Evolutionary conservation across 2,797 vertebrate species (phyloP).

Genomic region (Saxicola maurus): DNA sequence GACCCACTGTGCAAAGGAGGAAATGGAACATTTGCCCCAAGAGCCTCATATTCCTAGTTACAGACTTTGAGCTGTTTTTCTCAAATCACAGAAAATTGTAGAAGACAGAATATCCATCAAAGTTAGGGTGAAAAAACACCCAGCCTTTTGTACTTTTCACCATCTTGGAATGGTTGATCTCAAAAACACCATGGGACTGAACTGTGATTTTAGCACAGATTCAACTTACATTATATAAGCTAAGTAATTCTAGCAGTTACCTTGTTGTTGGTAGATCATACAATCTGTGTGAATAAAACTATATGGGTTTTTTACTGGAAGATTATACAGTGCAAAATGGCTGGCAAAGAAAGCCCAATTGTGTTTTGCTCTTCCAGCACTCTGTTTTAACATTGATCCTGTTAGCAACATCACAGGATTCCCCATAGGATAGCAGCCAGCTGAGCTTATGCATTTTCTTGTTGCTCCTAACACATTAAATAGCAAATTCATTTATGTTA

Average conservation of each 20-base stretch:
- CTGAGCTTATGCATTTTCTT: background rate
- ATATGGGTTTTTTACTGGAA: background rate
- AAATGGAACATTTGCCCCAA: background rate
- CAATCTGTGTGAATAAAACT: background rate
- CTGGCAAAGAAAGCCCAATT: background rate
- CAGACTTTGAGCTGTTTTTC: background rate
- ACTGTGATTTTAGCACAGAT: background rate
- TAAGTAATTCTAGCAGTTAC: background rate
- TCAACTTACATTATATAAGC: background rate
- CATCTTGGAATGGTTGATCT: background rate
- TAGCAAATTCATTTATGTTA: background rate
- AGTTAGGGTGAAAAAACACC: rapidly evolving
- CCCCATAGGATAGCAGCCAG: background rate
- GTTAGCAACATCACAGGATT: background rate
- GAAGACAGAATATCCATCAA: background rate
- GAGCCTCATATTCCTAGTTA: background rate
- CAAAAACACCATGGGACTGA: background rate
- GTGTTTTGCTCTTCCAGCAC: background rate
- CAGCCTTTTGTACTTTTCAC: background rate
- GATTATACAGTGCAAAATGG: background rate
- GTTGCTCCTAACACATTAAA: background rate
- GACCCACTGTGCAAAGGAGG: background rate
- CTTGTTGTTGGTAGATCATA: background rate
- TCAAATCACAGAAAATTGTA: background rate
- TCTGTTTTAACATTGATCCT: background rate